phyloP scores from a whole-genome alignment of 2,888 invertebrate species.

The Acleris cristana region DNA sequence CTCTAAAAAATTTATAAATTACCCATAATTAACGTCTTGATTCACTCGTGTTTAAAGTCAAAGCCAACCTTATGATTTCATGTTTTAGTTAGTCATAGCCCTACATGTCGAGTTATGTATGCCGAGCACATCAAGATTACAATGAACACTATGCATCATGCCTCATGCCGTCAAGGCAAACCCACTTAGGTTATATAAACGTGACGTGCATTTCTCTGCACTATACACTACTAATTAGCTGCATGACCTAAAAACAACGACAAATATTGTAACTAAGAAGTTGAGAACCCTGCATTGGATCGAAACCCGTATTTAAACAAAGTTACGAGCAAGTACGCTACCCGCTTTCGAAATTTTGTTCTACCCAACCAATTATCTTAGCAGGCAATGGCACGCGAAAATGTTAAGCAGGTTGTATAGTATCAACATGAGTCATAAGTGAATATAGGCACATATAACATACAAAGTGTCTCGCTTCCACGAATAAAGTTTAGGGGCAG shows the following conservation, averaged over 20 bases:
- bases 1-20: too few relatives aligned
- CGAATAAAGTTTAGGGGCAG: not conserved
- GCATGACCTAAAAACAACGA: constrained; percentile 6
- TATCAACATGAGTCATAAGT: not conserved
- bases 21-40: too few relatives aligned
- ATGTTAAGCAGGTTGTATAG: too few relatives aligned
- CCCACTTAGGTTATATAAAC: constrained; percentile 23
- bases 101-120: not conserved
- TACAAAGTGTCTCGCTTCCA: not conserved
- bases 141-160: constrained; percentile 19
- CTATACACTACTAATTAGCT: constrained; percentile 17
- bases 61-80: not conserved
- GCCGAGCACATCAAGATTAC: not conserved
- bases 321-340: too few relatives aligned
- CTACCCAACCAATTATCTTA: too few relatives aligned
- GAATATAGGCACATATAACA: not conserved
- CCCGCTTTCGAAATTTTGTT: too few relatives aligned
- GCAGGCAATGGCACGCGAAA: too few relatives aligned
- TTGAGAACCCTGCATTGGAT: too few relatives aligned
- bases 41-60: too few relatives aligned
- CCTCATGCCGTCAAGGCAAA: constrained; percentile 26
- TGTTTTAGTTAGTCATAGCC: not conserved
- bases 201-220: constrained; percentile 30
- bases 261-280: not conserved
- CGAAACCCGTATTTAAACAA: too few relatives aligned